Conservation (phyloP, 2,113 vertebrate genomes). For the Lontra canadensis region DNA sequence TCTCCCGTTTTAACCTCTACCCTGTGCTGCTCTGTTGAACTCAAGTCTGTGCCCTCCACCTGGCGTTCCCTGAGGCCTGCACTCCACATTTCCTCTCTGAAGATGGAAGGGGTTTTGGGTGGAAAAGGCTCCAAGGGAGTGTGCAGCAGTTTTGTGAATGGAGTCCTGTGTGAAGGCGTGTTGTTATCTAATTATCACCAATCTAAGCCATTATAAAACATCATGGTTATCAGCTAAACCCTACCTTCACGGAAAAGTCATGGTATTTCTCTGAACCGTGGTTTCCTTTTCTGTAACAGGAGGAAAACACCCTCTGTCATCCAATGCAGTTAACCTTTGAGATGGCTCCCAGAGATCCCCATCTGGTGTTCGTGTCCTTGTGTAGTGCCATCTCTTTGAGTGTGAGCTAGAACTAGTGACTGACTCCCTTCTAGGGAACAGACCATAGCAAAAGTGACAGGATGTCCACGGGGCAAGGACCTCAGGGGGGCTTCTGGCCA, state of each 20-base stretch:
- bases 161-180: neutral
- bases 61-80: neutral
- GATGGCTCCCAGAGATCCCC: neutral
- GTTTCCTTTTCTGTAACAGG: neutral
- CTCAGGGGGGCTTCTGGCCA: neutral
- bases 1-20: neutral
- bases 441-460: neutral
- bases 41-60: neutral
- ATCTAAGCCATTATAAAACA: neutral
- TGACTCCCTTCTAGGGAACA: neutral
- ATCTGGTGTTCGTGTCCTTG: neutral
- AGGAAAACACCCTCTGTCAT: neutral
- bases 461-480: neutral
- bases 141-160: neutral
- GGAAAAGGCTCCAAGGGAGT: neutral
- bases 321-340: neutral
- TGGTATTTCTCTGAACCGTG: neutral
- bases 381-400: neutral
- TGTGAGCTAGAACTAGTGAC: neutral
- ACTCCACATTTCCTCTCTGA: neutral
- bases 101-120: neutral
- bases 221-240: neutral
- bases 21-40: neutral
- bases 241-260: neutral
- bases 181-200: neutral